phyloP scores from a whole-genome alignment of 2,888 invertebrate genomes.

The Phragmatobia fuliginosa region DNA sequence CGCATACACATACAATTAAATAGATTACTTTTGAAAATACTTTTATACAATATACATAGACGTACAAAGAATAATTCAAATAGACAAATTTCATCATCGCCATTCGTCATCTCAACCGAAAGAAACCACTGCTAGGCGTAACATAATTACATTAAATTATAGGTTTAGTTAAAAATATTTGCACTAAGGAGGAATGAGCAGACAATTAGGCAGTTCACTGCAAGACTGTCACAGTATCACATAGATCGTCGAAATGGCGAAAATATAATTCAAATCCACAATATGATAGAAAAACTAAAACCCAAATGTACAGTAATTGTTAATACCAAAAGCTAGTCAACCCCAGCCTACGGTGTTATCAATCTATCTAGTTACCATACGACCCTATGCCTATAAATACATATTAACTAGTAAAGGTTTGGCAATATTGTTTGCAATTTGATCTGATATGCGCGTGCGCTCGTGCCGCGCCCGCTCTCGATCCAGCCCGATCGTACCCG shows the following conservation, averaged over 20 bases:
- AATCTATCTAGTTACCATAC: conserved; percentile 29
- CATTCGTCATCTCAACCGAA: too few species aligned
- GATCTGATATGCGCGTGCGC: conserved; percentile 54
- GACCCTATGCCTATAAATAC: conserved; percentile 40
- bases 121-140: too few species aligned
- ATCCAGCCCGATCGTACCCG: conserved; percentile 52
- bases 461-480: conserved; percentile 63
- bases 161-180: background rate
- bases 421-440: conserved; percentile 55
- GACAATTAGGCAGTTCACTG: background rate
- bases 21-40: too few species aligned
- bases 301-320: background rate
- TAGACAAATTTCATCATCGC: too few species aligned
- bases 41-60: too few species aligned
- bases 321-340: background rate
- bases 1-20: background rate
- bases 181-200: background rate
- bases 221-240: background rate
- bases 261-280: background rate
- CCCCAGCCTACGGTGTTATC: conserved; percentile 11
- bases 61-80: too few species aligned
- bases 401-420: conserved; percentile 48
- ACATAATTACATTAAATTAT: too few species aligned
- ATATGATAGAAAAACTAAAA: background rate
- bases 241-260: background rate